Evolutionary conservation across 2,888 invertebrate genomes (phyloP).

Genomic region (Baronia brevicornis): DNA sequence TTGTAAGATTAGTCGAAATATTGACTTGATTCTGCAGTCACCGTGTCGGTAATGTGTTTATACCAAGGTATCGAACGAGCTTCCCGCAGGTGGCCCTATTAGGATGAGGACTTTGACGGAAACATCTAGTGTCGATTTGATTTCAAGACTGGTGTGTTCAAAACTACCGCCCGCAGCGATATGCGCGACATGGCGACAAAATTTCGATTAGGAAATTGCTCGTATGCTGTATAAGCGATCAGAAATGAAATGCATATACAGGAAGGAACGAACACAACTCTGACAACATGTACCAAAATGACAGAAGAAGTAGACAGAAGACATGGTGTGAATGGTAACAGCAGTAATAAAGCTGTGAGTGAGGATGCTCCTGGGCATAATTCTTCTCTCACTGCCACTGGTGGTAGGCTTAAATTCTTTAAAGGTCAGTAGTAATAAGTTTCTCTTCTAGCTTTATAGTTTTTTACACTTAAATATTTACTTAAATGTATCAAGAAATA

Average conservation of each 20-base stretch:
- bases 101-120: slow-evolving; percentile 70
- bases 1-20: slow-evolving; percentile 39
- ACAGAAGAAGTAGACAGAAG: slow-evolving; percentile 81
- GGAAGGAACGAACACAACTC: slow-evolving; percentile 78
- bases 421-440: slow-evolving; percentile 73
- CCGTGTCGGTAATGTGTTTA: slow-evolving; percentile 72
- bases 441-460: slow-evolving; percentile 22
- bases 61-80: slow-evolving; percentile 59
- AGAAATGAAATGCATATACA: slow-evolving; percentile 81
- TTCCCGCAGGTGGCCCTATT: slow-evolving; percentile 68
- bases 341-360: slow-evolving; percentile 72
- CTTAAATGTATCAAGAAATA: slow-evolving; percentile 30
- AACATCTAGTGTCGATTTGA: slow-evolving; percentile 53
- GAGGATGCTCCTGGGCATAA: slow-evolving; percentile 66
- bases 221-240: slow-evolving; percentile 68
- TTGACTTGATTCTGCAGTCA: slow-evolving; percentile 55
- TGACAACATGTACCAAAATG: slow-evolving; percentile 82
- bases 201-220: slow-evolving; percentile 64
- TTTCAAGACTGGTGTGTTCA: slow-evolving; percentile 49
- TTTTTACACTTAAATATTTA: slow-evolving; percentile 18
- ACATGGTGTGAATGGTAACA: slow-evolving; percentile 83
- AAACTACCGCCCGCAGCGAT: slow-evolving; percentile 45
- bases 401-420: slow-evolving; percentile 87
- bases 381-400: slow-evolving; percentile 69
- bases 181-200: slow-evolving; percentile 64